Conservation (phyloP, 2,888 invertebrate species). For the Phasia obesa region DNA sequence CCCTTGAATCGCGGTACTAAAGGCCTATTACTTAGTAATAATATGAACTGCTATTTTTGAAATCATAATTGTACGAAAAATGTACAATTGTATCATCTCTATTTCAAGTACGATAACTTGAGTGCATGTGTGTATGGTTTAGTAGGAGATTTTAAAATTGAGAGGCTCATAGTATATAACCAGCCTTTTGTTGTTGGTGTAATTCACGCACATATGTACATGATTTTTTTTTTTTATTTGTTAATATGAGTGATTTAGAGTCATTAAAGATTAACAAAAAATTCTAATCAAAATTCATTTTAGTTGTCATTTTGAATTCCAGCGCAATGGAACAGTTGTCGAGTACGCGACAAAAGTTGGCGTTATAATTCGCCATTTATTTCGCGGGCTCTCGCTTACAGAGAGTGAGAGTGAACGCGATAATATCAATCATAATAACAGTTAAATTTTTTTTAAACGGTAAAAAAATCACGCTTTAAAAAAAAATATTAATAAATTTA, state of each 20-base stretch:
- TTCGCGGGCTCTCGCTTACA: conserved; percentile 63
- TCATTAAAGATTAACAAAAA: conserved; percentile 36
- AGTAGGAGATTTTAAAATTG: background rate
- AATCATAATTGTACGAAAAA: no score
- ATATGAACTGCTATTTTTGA: no score
- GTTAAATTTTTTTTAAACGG: background rate
- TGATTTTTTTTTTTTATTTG: background rate
- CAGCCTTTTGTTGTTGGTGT: conserved; percentile 7
- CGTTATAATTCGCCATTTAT: conserved; percentile 63
- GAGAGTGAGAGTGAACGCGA: conserved; percentile 2
- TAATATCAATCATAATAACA: background rate
- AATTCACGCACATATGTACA: background rate
- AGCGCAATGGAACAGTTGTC: conserved; percentile 66
- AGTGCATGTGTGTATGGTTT: background rate
- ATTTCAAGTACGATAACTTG: background rate
- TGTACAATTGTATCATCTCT: no score
- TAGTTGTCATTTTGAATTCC: conserved; percentile 69
- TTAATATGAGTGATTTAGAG: background rate
- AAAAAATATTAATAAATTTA: conserved; percentile 17
- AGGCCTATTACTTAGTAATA: no score
- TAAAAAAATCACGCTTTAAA: background rate
- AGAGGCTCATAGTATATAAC: background rate
- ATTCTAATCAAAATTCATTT: conserved; percentile 43
- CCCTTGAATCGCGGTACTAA: no score
- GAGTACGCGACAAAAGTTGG: conserved; percentile 67